Base-by-base conservation (phyloP, 2,888 invertebrate genomes). In the Lasioglossum leucozonium region DNA sequence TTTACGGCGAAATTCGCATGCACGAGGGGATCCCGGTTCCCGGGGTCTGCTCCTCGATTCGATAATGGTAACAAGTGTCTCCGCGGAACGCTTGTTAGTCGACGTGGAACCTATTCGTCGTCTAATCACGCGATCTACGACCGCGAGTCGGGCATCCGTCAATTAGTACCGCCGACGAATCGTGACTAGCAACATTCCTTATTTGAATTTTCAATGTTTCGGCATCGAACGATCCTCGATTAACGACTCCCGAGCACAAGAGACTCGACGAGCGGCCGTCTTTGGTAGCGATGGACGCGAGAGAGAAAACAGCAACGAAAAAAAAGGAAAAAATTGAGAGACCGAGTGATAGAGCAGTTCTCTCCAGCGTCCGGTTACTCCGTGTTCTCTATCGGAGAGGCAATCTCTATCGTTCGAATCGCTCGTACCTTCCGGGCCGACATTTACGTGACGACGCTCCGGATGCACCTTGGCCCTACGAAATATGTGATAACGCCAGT, bases 401-500 rank as follows among this genome's bases (percentile, higher is more conserved):
- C 51, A 10, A 55, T 55, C 51, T 55, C 51, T 44, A 69, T n/a
- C n/a, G 62, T 62, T 62, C 62, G 30, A 30, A 62, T 62, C 62
- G 62, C 62, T 62, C 62, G 62, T 62, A 62, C 62, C 62, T 30
- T 62, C 62, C 62, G 26, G 44, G 22, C 26, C 81, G 76, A 85
- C 87, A 77, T 84, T 86, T 76, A 71, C 86, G 82, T 76, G 82
- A 82, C 76, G 82, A 65, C 55, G 71, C 72, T 51, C 81, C 75
- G 74, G 79, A 76, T 84, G 79, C 85, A 81, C 79, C 83, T 77
- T 83, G 83, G 72, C 82, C 77, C 72, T 84, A 78, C 79, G 82
- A 77, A 89, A 90, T 90, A 88, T 87, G 88, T 62, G 89, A 88
- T 89, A 89, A 85, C 81, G 77, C 77, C 74, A 47, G 87, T 90